These are phyloP conservation scores for Rhagonycha fulva DNA, from an alignment of 2,888 invertebrate genomes.

Conservation along the genomic window DNA sequence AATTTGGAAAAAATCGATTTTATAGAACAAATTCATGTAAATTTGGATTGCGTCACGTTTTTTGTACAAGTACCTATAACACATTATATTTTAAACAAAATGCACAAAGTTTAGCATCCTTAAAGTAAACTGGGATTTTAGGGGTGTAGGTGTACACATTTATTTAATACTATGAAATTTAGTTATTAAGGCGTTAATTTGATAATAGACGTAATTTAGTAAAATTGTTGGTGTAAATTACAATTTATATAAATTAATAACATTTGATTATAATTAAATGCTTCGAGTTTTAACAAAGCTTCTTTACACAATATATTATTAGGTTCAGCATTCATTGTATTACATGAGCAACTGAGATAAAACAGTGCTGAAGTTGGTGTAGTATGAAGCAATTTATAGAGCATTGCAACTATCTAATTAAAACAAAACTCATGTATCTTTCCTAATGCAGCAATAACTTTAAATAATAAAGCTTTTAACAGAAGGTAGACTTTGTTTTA, in stretches of 20 bases:
- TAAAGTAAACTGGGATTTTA: too few species aligned
- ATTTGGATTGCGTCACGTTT: too few species aligned
- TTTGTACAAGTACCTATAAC: too few species aligned
- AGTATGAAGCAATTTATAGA: background rate
- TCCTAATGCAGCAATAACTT: background rate
- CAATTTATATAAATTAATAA: background rate
- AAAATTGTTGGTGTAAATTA: background rate
- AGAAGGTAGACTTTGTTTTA: background rate
- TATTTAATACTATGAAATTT: background rate
- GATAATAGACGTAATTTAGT: background rate
- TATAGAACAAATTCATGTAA: too few species aligned
- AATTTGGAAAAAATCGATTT: too few species aligned
- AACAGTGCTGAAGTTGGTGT: background rate
- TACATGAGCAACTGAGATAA: background rate
- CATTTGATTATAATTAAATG: background rate
- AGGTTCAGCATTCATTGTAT: background rate
- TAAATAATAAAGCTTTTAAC: background rate
- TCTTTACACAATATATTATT: background rate
- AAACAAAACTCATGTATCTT: background rate
- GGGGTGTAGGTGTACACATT: too few species aligned
- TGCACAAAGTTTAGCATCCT: too few species aligned
- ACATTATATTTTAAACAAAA: too few species aligned
- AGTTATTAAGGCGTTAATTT: background rate
- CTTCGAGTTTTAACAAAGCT: background rate
- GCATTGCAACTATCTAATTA: background rate